phyloP scores from a whole-genome alignment of 2,113 vertebrate genomes.

The Hypomesus transpacificus region DNA sequence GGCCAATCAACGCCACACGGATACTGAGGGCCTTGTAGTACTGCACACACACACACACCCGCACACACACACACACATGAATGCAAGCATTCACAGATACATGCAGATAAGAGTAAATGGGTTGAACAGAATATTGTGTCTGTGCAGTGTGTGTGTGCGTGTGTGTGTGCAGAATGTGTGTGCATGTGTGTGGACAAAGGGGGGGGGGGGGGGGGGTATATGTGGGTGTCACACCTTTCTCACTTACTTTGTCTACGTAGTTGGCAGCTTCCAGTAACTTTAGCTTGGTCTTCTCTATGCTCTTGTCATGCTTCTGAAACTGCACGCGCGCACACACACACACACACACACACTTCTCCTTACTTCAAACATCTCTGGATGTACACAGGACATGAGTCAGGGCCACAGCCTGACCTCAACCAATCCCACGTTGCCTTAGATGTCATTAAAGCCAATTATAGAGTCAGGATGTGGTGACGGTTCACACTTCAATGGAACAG shows the following conservation, averaged over 20 bases:
- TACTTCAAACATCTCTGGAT: neutral
- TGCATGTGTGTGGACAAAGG: neutral
- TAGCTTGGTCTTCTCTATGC: constrained; percentile 73
- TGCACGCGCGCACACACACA: constrained; percentile 53
- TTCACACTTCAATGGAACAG: neutral
- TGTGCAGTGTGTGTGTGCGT: neutral
- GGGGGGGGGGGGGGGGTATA: neutral
- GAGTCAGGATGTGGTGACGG: neutral
- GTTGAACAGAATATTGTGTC: neutral
- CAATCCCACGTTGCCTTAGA: neutral
- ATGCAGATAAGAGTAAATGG: neutral
- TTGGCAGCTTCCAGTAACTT: constrained; percentile 90
- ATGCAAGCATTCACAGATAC: neutral
- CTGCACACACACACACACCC: constrained; percentile 57
- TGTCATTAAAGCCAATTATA: neutral
- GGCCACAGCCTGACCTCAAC: neutral
- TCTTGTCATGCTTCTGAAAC: constrained; percentile 82
- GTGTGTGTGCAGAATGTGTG: neutral
- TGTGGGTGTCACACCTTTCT: neutral
- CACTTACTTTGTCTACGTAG: constrained; percentile 90
- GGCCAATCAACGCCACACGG: constrained; percentile 87
- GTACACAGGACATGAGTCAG: neutral
- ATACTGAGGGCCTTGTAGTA: constrained; percentile 90
- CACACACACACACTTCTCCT: neutral
- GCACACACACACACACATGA: constrained; percentile 2